These are phyloP conservation scores for Strix aluco DNA, from an alignment of 2,113 vertebrate species.

Conservation along the genomic window DNA sequence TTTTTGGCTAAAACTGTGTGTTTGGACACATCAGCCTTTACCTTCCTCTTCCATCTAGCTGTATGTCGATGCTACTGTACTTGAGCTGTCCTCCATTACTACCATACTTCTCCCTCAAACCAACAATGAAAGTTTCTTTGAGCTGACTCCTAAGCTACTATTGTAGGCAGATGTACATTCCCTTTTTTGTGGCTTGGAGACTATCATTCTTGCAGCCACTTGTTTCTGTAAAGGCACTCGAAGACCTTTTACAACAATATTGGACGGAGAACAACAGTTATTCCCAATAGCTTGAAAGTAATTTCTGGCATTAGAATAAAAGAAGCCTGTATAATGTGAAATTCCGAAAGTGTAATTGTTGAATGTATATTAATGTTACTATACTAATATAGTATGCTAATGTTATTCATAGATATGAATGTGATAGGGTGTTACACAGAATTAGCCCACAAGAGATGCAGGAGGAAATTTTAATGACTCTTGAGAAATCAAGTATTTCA, in stretches of 20 bases:
- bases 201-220: not conserved
- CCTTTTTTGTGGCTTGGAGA: not conserved
- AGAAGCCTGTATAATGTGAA: not conserved
- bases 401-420: not conserved
- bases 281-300: not conserved
- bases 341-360: not conserved
- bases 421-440: not conserved
- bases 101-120: not conserved
- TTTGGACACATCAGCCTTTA: not conserved
- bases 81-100: not conserved
- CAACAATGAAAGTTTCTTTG: not conserved
- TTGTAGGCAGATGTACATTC: not conserved
- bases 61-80: not conserved
- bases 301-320: not conserved
- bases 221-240: not conserved
- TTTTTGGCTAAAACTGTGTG: not conserved
- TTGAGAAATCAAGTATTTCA: constrained; percentile 8
- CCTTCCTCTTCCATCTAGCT: not conserved
- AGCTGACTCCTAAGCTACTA: not conserved
- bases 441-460: not conserved
- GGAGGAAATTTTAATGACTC: not conserved
- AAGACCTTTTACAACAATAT: not conserved
- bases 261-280: not conserved
- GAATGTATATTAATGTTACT: not conserved
- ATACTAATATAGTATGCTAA: not conserved